A percentile compares a stretch with the other conserved stretches of the same genome.
Evolutionary conservation across 2,797 vertebrate species (phyloP).

Genomic region (Anguilla obscura): DNA sequence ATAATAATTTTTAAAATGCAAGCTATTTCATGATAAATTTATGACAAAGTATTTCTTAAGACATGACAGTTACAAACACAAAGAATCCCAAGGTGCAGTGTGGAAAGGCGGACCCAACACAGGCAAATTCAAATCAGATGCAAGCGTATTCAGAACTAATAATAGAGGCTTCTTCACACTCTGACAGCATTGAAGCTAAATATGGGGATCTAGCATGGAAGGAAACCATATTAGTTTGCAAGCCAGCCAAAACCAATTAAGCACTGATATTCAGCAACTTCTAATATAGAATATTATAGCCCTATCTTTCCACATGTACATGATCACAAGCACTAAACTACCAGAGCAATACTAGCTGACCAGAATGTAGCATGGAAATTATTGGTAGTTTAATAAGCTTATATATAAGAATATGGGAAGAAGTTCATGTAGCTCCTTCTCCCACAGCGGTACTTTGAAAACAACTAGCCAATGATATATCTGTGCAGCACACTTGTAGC

Average conservation of each 20-base stretch:
- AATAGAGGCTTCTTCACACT: slow-evolving; percentile 5
- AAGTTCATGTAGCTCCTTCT: neutral
- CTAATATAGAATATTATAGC: neutral
- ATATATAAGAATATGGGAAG: neutral
- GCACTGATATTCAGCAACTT: neutral
- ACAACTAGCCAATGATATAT: neutral
- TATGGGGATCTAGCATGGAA: neutral
- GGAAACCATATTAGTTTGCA: neutral
- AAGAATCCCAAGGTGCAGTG: neutral
- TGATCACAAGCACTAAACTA: neutral
- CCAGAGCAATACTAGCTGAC: neutral
- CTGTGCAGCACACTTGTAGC: neutral
- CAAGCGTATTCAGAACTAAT: neutral
- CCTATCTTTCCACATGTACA: neutral
- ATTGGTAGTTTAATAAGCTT: neutral
- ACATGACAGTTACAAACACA: neutral
- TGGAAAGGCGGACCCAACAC: neutral
- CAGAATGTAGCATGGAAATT: neutral
- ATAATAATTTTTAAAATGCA: neutral
- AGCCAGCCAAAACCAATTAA: neutral
- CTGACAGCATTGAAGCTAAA: neutral
- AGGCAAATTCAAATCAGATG: neutral
- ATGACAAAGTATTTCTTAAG: neutral
- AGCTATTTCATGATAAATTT: neutral
- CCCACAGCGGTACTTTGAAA: neutral